Evolutionary conservation across 2,888 invertebrate genomes (phyloP).

Genomic region (Sminthurinus aureus): DNA sequence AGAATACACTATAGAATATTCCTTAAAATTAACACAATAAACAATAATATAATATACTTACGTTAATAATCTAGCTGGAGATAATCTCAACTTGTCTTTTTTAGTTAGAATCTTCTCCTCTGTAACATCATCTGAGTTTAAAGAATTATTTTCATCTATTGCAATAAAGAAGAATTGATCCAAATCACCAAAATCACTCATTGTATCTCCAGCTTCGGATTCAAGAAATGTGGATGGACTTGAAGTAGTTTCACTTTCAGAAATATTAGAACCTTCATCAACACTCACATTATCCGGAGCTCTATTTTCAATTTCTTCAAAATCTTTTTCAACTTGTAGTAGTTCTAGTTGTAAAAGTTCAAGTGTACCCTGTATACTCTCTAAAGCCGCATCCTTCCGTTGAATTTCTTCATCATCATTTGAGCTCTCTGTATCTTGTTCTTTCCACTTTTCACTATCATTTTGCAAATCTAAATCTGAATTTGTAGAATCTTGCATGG

Average conservation of each 20-base stretch:
- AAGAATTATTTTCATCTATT: constrained; percentile 42
- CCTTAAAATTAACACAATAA: too few species aligned
- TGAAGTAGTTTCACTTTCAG: constrained; percentile 49
- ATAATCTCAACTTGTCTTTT: constrained; percentile 55
- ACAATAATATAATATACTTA: too few species aligned
- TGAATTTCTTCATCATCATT: constrained; percentile 67
- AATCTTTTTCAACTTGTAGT: constrained; percentile 65
- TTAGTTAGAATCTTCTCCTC: constrained; percentile 51
- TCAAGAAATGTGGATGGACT: constrained; percentile 58
- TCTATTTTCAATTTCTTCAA: constrained; percentile 59
- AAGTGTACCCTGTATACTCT: constrained; percentile 68
- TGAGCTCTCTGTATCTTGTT: constrained; percentile 38
- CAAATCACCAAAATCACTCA: constrained; percentile 65
- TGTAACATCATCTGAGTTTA: constrained; percentile 18
- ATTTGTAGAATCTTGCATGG: constrained; percentile 3
- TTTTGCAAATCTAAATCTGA: constrained; percentile 8
- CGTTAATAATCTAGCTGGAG: constrained; percentile 44
- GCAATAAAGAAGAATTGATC: constrained; percentile 57
- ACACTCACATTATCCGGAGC: constrained; percentile 26
- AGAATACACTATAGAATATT: too few species aligned
- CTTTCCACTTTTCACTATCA: constrained; percentile 33
- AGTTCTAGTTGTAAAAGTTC: constrained; percentile 70
- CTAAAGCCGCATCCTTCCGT: constrained; percentile 66
- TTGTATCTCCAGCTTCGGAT: constrained; percentile 69
- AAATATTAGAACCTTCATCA: constrained; percentile 44